A percentile compares a stretch with the other conserved stretches of the same genome.
These are phyloP conservation scores for Aselliscus stoliczkanus DNA, from an alignment of 2,797 vertebrate species.

Conservation along the genomic window DNA sequence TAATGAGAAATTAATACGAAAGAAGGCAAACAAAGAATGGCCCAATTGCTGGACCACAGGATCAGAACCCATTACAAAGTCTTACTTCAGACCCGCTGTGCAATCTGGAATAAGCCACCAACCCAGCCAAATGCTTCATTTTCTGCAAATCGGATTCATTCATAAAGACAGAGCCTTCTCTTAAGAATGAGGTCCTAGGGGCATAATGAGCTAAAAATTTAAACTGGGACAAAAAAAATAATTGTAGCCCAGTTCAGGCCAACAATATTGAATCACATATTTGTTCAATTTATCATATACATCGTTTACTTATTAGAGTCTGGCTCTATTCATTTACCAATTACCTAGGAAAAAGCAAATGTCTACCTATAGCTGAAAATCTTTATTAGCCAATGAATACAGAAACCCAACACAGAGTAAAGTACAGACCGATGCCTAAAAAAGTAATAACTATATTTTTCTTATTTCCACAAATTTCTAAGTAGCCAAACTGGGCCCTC, in stretches of 20 bases:
- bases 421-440: not conserved
- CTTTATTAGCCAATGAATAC: not conserved
- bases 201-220: not conserved
- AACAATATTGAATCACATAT: not conserved
- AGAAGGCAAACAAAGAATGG: not conserved
- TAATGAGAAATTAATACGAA: conserved; percentile 44
- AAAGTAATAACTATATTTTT: not conserved
- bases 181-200: not conserved
- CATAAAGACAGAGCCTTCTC: not conserved
- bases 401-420: not conserved
- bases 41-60: not conserved
- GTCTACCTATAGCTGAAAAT: not conserved
- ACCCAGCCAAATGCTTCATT: not conserved
- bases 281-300: not conserved
- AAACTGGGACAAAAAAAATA: not conserved
- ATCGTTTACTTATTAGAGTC: conserved; percentile 6
- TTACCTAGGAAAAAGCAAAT: not conserved
- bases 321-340: not conserved
- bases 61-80: not conserved
- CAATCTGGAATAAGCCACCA: not conserved
- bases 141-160: conserved; percentile 49
- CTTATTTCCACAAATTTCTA: conserved; percentile 25
- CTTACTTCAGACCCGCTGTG: not conserved
- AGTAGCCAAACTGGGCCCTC: not conserved
- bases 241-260: not conserved